phyloP scores from a whole-genome alignment of 2,888 invertebrate species.

The Sialis lutaria region DNA sequence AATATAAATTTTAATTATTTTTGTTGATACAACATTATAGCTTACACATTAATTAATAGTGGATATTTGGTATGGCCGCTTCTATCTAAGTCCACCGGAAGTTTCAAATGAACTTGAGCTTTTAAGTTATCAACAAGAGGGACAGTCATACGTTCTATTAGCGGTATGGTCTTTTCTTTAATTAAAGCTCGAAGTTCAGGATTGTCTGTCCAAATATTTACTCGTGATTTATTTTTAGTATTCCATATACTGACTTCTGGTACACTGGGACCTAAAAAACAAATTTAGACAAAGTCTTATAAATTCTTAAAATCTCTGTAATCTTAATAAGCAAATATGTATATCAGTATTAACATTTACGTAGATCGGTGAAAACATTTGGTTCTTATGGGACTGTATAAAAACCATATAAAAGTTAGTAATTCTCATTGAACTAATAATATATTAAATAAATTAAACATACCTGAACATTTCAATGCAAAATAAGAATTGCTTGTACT shows the following conservation, averaged over 20 bases:
- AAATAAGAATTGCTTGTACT: constrained; percentile 49
- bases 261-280: constrained; percentile 50
- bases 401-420: too few relatives aligned
- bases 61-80: constrained; percentile 58
- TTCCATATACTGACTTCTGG: constrained; percentile 52
- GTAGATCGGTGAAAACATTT: too few relatives aligned
- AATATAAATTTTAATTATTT: background rate
- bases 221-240: constrained; percentile 24
- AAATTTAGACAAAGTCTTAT: too few relatives aligned
- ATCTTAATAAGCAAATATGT: too few relatives aligned
- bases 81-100: constrained; percentile 53
- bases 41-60: constrained; percentile 70
- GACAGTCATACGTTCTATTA: constrained; percentile 41
- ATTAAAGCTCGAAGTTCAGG: constrained; percentile 31
- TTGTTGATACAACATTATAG: constrained; percentile 12
- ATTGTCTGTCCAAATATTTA: constrained; percentile 51
- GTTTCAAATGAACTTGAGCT: constrained; percentile 56
- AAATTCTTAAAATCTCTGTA: too few relatives aligned
- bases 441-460: too few relatives aligned
- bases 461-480: constrained; percentile 47
- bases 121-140: constrained; percentile 38
- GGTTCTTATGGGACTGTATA: too few relatives aligned
- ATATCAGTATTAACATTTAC: too few relatives aligned
- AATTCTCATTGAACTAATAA: too few relatives aligned
- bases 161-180: constrained; percentile 33